Base-by-base conservation (phyloP, 2,797 vertebrate species). In the Graptemys geographica region DNA sequence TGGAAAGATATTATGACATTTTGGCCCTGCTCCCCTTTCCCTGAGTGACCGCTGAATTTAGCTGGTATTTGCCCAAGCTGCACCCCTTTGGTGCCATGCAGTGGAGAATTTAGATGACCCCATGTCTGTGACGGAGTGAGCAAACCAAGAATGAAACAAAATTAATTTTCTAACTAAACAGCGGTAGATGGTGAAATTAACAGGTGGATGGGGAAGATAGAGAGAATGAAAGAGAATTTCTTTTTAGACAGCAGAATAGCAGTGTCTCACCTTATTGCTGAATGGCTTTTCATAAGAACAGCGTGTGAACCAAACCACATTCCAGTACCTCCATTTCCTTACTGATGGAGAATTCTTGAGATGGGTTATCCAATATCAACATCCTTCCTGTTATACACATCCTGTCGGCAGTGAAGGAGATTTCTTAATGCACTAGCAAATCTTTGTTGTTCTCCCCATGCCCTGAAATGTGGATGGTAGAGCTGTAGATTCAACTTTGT, bases 381-480 rank as follows among this genome's bases (percentile, higher is more conserved):
- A 98, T 98, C 97, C 98, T 98, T 97, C 97, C 98, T 98, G 95
- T 97, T 97, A 91, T 91, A 91, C 87, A 92, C 94, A 96, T 97
- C 97, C 98, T 97, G 98, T 90, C 94, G 25, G 0, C 95, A 96
- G 95, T 79, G 79, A 93, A 94, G 90, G 49, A 96, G 95, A 52
- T 25, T 96, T 93, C 84, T 96, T 95, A 94, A 93, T 94, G 57
- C 93, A 96, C 55, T 59, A 79, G 86, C 6, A 92, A 89, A 41
- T 19, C 16, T 11, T 37, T 88, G 89, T n/a, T 3, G 2, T 82
- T 85, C 28, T 79, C 51, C 12, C 44, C 33, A 2, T 49, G 90
- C 65, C 65, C 91, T 95, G 90, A 95, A 93, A 74, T 95, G 51
- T 53, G 5, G 81, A 47, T 84, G 51, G 31, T 62, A 83, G 81